These are phyloP conservation scores for Andricus grossulariae DNA, from an alignment of 1,140 invertebrate genomes.

Conservation along the genomic window DNA sequence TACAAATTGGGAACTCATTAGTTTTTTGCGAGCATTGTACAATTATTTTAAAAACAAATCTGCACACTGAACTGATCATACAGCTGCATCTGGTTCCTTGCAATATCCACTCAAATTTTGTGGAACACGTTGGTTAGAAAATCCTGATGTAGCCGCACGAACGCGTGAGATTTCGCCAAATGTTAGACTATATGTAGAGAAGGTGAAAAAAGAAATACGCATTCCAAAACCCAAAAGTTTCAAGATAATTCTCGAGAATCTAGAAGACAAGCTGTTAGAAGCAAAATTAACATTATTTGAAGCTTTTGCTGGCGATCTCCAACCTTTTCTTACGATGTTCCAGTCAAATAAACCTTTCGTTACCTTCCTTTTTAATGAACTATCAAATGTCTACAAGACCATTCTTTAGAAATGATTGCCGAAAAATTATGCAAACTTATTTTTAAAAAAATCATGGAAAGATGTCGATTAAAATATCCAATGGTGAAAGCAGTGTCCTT, in stretches of 20 bases:
- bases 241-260: background rate
- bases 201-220: too few species aligned
- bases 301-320: background rate
- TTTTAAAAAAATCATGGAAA: background rate
- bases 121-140: conserved; percentile 9
- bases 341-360: too few species aligned
- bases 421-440: background rate
- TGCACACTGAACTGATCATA: background rate
- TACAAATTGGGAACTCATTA: too few species aligned
- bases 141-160: too few species aligned
- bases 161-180: too few species aligned
- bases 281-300: background rate
- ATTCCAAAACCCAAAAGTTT: background rate
- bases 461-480: background rate
- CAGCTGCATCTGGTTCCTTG: background rate
- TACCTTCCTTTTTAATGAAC: too few species aligned
- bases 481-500: too few species aligned
- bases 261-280: background rate
- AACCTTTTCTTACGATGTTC: background rate
- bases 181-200: too few species aligned
- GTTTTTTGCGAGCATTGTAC: background rate
- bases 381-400: too few species aligned
- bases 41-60: background rate
- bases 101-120: background rate
- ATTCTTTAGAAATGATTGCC: conserved; percentile 1